Evolutionary conservation across 2,797 vertebrate species (phyloP).

Genomic region (Neomorphus geoffroyi): DNA sequence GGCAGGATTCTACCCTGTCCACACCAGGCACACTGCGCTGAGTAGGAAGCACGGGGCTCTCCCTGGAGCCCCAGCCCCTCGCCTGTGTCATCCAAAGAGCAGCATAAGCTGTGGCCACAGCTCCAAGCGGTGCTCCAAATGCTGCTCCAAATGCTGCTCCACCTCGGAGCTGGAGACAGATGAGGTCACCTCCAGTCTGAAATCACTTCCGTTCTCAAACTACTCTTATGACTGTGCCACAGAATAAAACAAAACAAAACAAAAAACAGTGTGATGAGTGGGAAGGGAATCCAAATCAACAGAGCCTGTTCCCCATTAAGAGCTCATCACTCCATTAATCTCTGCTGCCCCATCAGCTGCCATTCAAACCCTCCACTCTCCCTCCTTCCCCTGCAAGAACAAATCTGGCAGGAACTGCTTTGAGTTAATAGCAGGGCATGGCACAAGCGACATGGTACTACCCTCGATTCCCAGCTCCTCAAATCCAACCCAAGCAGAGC

Average conservation of each 20-base stretch:
- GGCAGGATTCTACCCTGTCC: accelerated
- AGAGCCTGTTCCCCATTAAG: conserved; percentile 16
- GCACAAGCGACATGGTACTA: background rate
- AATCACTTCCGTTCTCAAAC: conserved; percentile 54
- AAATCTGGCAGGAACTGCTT: background rate
- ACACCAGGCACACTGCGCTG: background rate
- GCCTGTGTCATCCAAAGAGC: background rate
- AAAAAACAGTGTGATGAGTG: conserved; percentile 11
- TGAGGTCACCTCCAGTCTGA: conserved; percentile 62
- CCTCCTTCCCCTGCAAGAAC: background rate
- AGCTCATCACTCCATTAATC: conserved; percentile 49
- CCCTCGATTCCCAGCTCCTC: accelerated
- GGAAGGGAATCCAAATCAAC: conserved; percentile 23
- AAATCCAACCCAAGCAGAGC: background rate
- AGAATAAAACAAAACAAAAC: too few relatives aligned
- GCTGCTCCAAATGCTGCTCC: conserved; percentile 13
- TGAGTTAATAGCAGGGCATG: background rate
- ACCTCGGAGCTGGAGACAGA: conserved; percentile 22
- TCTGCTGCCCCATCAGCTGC: background rate
- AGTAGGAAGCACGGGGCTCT: background rate
- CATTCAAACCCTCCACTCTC: background rate
- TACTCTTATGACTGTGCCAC: background rate
- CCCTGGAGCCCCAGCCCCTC: background rate
- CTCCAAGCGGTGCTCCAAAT: background rate
- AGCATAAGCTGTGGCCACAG: background rate